These are phyloP conservation scores for Arvicola amphibius DNA, from an alignment of 2,797 vertebrate species.

Conservation along the genomic window DNA sequence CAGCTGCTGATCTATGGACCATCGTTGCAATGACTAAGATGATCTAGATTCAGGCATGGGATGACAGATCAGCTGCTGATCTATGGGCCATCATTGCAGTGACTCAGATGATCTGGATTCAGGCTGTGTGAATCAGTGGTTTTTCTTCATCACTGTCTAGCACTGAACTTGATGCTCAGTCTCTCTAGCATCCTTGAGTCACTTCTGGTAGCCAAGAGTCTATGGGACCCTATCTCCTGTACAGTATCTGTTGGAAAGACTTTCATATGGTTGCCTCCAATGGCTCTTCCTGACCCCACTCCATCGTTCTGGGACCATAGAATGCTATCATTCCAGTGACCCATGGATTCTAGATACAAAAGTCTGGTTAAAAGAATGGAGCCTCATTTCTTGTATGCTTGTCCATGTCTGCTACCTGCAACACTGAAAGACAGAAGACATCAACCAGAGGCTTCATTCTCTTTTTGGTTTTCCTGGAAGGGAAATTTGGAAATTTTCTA, in stretches of 20 bases:
- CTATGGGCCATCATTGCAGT: neutral
- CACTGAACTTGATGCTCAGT: neutral
- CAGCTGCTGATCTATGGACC: neutral
- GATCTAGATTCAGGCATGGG: neutral
- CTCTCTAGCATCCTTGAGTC: neutral
- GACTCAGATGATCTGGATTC: neutral
- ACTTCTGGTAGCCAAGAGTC: neutral
- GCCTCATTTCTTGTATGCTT: neutral
- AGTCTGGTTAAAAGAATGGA: neutral
- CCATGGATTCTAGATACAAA: neutral
- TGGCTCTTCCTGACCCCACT: neutral
- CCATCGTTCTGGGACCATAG: no score
- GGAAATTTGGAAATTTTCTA: neutral
- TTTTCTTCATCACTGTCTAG: neutral
- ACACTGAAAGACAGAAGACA: neutral
- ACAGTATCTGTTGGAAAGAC: neutral
- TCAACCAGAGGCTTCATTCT: neutral
- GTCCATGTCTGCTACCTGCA: neutral
- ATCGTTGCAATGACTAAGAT: neutral
- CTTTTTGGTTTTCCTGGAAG: neutral
- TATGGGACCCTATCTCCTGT: neutral
- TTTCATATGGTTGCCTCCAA: neutral
- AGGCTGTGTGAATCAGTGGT: neutral
- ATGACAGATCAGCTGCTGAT: no score
- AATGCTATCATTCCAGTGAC: neutral